Conservation (phyloP, 1,140 invertebrate genomes). For the Rhynchophorus ferrugineus region DNA sequence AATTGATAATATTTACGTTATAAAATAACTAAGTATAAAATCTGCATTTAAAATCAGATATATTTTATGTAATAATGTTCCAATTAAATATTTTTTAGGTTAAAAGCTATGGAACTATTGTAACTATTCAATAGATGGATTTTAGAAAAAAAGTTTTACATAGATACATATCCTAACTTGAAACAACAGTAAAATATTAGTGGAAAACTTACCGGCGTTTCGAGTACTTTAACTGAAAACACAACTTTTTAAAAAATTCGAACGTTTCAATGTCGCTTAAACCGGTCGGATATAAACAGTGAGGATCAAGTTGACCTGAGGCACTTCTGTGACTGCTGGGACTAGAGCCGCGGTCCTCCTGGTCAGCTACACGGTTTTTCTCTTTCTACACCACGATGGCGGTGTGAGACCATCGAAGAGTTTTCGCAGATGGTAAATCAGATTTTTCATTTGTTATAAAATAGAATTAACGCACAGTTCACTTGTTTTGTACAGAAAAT, state of each 20-base stretch:
- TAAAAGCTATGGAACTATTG: too few species aligned
- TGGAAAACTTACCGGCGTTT: not conserved
- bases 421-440: not conserved
- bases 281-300: not conserved
- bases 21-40: too few species aligned
- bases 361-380: not conserved
- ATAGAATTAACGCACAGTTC: too few species aligned
- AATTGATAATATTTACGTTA: too few species aligned
- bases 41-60: too few species aligned
- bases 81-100: too few species aligned
- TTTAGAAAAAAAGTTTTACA: too few species aligned
- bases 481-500: too few species aligned
- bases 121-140: too few species aligned
- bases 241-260: not conserved
- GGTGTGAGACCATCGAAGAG: not conserved
- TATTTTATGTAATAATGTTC: too few species aligned
- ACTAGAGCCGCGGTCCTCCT: not conserved
- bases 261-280: not conserved
- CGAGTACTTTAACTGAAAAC: not conserved
- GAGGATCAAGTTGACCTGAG: not conserved
- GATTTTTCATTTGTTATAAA: too few species aligned
- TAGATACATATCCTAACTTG: too few species aligned
- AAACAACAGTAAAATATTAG: not conserved
- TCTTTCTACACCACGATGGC: not conserved
- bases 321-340: not conserved